Conservation (phyloP, 1,140 invertebrate genomes). For the Apolygus lucorum region DNA sequence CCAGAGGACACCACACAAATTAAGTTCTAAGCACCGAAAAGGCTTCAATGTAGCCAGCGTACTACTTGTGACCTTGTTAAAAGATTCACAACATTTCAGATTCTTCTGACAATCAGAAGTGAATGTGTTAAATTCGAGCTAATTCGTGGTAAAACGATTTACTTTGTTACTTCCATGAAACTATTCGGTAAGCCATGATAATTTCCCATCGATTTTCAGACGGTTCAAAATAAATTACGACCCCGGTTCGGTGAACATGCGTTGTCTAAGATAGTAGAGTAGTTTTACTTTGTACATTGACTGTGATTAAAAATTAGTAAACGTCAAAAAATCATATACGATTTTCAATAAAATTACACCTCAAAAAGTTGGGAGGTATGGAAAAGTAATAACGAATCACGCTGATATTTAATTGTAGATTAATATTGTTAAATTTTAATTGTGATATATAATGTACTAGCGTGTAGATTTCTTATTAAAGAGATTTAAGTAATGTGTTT, state of each 20-base stretch:
- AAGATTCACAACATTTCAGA: too few species aligned
- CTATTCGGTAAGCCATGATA: too few species aligned
- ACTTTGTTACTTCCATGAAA: too few species aligned
- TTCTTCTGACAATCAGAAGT: too few species aligned
- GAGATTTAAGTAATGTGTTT: slow-evolving; percentile 17
- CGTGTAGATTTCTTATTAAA: slow-evolving; percentile 17
- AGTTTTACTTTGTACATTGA: slow-evolving; percentile 19
- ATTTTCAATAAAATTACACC: not conserved
- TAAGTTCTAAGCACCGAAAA: too few species aligned
- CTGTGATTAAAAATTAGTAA: slow-evolving; percentile 17
- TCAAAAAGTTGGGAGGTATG: not conserved
- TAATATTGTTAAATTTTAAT: not conserved
- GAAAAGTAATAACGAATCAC: not conserved
- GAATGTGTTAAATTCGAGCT: too few species aligned
- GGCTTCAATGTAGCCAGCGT: too few species aligned
- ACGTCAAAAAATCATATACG: slow-evolving; percentile 1
- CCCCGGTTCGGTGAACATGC: not conserved
- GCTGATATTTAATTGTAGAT: not conserved
- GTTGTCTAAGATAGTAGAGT: not conserved
- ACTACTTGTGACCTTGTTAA: too few species aligned
- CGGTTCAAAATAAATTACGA: not conserved
- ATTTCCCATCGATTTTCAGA: too few species aligned
- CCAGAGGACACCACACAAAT: too few species aligned
- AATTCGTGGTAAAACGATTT: too few species aligned
- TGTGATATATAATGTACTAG: slow-evolving; percentile 14